Base-by-base conservation (phyloP, 2,113 vertebrate genomes). In the Erpornis zantholeuca region DNA sequence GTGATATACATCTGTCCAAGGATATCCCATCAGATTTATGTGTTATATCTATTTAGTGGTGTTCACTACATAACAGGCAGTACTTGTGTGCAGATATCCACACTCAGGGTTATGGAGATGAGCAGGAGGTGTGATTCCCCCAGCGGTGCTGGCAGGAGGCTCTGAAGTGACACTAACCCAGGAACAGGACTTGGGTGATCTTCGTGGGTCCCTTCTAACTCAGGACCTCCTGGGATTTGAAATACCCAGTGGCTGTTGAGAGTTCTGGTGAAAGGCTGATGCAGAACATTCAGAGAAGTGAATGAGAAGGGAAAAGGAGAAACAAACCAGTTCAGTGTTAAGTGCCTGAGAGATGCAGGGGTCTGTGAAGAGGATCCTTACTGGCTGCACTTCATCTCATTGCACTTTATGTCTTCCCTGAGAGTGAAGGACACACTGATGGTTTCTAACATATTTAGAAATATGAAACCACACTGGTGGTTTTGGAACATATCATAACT, bases 21-120 rank as follows among this genome's bases (percentile, higher is more conserved):
- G 8, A 36, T 8, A 47, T 21, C 11, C 17, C 25, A 36, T 27
- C n/a, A 33, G 23, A 27, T 28, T 57, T 38, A 12, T 38, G 11
- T 53, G 57, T 5, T 64, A 0, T 6, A 4, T 61, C 83, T 76
- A 24, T 82, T 29, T 40, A n/a, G 29, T 8, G 56, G 11, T 45
- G 28, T 22, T 7, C 50, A 21, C 66, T n/a, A 1, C 22, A n/a
- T n/a, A n/a, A n/a, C n/a, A 88, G 75, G 6, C 59, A 56, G 33
- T 7, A 4, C 7, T 11, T 2, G 1, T 25, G 9, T 64, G 33
- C 27, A n/a, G 6, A 10, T 44, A 11, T 12, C 9, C 11, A 10
- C 24, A 10, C 52, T 19, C 54, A 27, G 25, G 28, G 5, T 6
- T 7, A 1, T 29, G 59, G 57, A 40, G n/a, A 29, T 6, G 35